Conservation (phyloP, 1,140 invertebrate genomes). For the Leptonema lineaticorne region DNA sequence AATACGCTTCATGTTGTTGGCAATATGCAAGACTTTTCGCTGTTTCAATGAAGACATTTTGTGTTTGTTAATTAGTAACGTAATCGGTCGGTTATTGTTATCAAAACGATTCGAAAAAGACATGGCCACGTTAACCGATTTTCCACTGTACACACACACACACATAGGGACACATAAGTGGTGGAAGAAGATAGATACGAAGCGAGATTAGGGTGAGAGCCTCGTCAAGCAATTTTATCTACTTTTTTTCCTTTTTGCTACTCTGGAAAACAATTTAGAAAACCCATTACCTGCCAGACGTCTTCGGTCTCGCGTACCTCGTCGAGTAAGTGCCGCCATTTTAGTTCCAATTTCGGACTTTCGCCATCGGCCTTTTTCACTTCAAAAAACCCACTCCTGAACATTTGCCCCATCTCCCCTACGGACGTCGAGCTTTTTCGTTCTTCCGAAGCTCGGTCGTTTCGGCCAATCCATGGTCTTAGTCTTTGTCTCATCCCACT, state of each 20-base stretch:
- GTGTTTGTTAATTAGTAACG: too few species aligned
- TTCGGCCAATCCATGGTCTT: too few species aligned
- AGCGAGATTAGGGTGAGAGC: slow-evolving; percentile 18
- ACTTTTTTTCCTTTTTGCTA: slow-evolving; percentile 12
- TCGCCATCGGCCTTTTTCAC: slow-evolving; percentile 11
- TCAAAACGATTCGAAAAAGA: too few species aligned
- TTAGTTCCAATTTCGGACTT: slow-evolving; percentile 21
- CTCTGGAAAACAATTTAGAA: slow-evolving; percentile 30
- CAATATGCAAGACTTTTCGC: too few species aligned
- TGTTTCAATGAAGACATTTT: too few species aligned
- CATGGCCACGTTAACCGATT: too few species aligned
- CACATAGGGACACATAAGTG: background rate
- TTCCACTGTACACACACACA: background rate
- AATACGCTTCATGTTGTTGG: too few species aligned
- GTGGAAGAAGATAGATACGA: slow-evolving; percentile 19
- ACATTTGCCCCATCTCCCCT: background rate
- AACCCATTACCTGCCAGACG: slow-evolving; percentile 31
- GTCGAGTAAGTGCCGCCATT: slow-evolving; percentile 15
- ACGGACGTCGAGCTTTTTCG: too few species aligned
- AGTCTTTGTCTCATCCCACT: too few species aligned
- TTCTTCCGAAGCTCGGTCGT: too few species aligned
- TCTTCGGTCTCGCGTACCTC: slow-evolving; percentile 9
- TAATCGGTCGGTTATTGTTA: too few species aligned
- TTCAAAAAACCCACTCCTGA: too few species aligned
- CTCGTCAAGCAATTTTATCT: slow-evolving; percentile 31